A percentile compares a stretch with the other conserved stretches of the same genome.
Evolutionary conservation across 2,113 vertebrate species (phyloP).

Genomic region (Prionailurus viverrinus): DNA sequence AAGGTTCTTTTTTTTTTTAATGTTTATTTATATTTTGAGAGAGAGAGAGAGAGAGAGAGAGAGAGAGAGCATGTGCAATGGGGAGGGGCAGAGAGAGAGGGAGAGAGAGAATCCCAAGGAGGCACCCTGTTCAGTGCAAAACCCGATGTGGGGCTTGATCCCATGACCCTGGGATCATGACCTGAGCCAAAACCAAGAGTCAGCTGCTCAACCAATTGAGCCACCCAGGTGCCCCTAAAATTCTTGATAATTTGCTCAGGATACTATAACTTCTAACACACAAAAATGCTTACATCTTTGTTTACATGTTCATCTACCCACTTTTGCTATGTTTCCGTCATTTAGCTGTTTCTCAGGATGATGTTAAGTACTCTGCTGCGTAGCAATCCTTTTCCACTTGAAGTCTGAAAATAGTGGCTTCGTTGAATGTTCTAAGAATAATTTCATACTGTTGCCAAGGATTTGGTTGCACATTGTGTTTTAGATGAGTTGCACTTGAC

Average conservation of each 20-base stretch:
- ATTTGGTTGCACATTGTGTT: constrained; percentile 77
- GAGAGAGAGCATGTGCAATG: no score
- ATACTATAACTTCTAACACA: constrained; percentile 67
- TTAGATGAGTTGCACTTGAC: constrained; percentile 75
- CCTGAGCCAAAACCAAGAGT: neutral
- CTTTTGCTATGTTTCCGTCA: constrained; percentile 78
- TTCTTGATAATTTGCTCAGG: constrained; percentile 60
- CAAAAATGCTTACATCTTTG: constrained; percentile 62
- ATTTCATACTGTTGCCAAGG: constrained; percentile 77
- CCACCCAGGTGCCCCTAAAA: neutral
- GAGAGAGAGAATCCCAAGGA: no score
- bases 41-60: no score
- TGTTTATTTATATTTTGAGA: no score
- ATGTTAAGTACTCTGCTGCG: constrained; percentile 69
- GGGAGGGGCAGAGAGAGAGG: no score
- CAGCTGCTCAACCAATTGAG: neutral
- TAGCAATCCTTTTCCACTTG: constrained; percentile 73
- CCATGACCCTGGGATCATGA: no score
- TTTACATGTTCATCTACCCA: neutral
- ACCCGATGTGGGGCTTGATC: no score
- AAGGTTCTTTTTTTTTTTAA: no score
- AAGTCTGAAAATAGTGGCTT: constrained; percentile 82
- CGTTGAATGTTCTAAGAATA: constrained; percentile 79
- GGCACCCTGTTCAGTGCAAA: no score
- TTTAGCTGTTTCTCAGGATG: constrained; percentile 75